Percentiles rank a stretch among this genome's conserved stretches.
Conservation (phyloP, 2,888 invertebrate species). For the Caenorhabditis doughertyi region DNA sequence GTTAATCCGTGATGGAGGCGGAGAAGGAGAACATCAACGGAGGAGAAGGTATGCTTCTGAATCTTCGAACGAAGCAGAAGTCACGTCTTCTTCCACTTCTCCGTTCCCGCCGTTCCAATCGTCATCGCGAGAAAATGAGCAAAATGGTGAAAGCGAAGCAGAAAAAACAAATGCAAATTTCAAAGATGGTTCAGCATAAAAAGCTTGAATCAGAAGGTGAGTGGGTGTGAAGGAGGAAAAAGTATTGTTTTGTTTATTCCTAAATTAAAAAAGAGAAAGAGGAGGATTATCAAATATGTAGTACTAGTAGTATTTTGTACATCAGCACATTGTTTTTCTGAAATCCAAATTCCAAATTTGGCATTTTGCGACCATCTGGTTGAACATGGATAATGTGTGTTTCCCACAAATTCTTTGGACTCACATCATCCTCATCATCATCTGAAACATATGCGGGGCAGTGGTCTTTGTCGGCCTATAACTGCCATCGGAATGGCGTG, state of each 20-base stretch:
- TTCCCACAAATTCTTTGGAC: constrained; percentile 21
- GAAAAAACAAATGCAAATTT: constrained; percentile 66
- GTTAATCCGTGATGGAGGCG: constrained; percentile 52
- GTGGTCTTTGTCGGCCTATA: constrained; percentile 54
- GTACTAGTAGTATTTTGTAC: not conserved
- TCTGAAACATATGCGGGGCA: constrained; percentile 53
- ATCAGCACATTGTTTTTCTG: not conserved
- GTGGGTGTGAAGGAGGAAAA: not conserved
- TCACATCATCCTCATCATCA: constrained; percentile 56
- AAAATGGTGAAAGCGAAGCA: constrained; percentile 58
- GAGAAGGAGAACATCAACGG: constrained; percentile 32
- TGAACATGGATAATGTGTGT: not conserved
- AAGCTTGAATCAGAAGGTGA: constrained; percentile 57
- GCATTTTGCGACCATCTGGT: not conserved
- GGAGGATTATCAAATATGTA: not conserved
- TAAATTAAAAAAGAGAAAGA: not conserved
- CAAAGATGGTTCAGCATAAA: constrained; percentile 56
- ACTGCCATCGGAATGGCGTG: constrained; percentile 55
- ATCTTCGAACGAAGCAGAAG: not conserved
- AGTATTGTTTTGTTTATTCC: not conserved
- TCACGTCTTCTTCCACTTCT: constrained; percentile 7
- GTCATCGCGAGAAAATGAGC: constrained; percentile 50
- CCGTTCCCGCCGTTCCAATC: constrained; percentile 51
- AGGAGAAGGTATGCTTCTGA: not conserved
- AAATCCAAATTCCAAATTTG: not conserved